A percentile compares a stretch with the other conserved stretches of the same genome.
phyloP scores from a whole-genome alignment of 2,888 invertebrate species.

The Drosophila dives region DNA sequence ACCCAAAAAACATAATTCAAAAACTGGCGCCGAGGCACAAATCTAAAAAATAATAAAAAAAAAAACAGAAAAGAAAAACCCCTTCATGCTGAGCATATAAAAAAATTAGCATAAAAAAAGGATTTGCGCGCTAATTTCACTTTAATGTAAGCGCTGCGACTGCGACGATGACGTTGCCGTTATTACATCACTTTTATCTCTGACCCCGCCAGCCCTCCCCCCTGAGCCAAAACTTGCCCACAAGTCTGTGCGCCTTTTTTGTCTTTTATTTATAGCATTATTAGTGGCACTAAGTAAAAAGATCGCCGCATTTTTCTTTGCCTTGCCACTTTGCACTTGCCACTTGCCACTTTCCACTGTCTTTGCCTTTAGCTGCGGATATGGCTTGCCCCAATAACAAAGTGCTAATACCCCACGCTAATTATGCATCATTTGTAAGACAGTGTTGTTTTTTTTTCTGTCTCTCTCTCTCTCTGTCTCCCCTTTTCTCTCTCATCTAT shows the following conservation, averaged over 20 bases:
- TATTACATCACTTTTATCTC: conserved; percentile 79
- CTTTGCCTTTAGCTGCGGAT: conserved; percentile 43
- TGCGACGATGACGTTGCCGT: conserved; percentile 67
- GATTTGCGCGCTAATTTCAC: conserved; percentile 79
- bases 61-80: conserved; percentile 30
- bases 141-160: conserved; percentile 71
- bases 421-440: conserved; percentile 79
- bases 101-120: conserved; percentile 78
- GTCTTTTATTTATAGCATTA: conserved; percentile 77
- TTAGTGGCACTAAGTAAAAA: conserved; percentile 77
- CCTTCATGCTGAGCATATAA: conserved; percentile 38
- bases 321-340: conserved; percentile 18
- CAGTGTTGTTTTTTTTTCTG: conserved; percentile 32
- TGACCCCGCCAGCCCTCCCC: not conserved
- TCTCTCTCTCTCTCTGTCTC: not conserved
- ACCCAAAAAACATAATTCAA: conserved; percentile 69
- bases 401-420: conserved; percentile 80
- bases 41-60: conserved; percentile 26
- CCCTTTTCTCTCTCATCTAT: not conserved
- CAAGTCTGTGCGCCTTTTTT: conserved; percentile 29
- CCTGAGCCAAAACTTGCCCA: not conserved
- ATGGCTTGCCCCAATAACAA: conserved; percentile 70
- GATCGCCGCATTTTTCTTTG: conserved; percentile 65
- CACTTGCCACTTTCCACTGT: conserved; percentile 29
- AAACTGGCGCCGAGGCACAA: conserved; percentile 58